phyloP scores from a whole-genome alignment of 2,797 vertebrate species.

The Anguilla anguilla region DNA sequence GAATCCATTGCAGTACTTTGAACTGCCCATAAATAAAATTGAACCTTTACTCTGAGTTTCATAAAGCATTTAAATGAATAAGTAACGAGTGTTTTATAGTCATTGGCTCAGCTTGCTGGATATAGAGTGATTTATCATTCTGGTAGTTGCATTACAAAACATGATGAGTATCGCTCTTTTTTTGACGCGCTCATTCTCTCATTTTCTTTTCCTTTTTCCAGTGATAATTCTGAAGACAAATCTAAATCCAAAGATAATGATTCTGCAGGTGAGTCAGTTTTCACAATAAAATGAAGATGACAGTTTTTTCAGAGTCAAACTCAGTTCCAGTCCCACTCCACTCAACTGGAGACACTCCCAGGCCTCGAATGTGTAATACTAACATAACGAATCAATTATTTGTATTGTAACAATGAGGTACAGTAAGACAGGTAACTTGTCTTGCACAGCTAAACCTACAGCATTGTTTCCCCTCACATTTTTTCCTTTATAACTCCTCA shows the following conservation, averaged over 20 bases:
- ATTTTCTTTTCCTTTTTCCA: constrained; percentile 51
- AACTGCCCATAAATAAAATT: neutral
- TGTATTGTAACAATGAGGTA: too few species aligned
- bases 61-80: neutral
- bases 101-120: neutral
- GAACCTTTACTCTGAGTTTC: neutral
- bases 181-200: neutral
- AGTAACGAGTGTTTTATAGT: neutral
- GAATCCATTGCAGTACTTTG: neutral
- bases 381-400: too few species aligned
- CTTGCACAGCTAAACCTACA: neutral
- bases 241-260: constrained; percentile 90
- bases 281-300: neutral
- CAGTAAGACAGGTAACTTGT: too few species aligned
- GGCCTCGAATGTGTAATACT: neutral
- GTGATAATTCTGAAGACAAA: constrained; percentile 97
- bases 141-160: neutral
- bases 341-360: too few species aligned
- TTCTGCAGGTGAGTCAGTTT: constrained; percentile 82
- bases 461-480: too few species aligned
- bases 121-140: neutral
- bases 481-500: neutral
- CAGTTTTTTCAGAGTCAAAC: neutral
- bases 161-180: neutral
- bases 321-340: neutral